Conservation (phyloP, 2,797 vertebrate genomes). For the Lacerta viridis region DNA sequence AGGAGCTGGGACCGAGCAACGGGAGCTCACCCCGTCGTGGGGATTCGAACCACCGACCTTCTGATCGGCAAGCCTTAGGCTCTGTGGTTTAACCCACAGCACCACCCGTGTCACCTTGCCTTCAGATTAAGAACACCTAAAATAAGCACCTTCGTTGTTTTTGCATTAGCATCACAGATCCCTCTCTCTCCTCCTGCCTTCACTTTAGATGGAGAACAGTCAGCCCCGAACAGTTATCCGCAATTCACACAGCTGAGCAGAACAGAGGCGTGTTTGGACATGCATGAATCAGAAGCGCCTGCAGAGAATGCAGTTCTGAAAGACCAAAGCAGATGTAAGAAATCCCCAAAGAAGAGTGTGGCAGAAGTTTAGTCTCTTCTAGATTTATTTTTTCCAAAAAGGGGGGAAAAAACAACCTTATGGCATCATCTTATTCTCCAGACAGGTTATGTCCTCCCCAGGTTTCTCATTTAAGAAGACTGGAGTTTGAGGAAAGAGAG, state of each 20-base stretch:
- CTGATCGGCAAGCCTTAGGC: too few species aligned
- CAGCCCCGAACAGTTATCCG: background rate
- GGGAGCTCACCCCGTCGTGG: too few species aligned
- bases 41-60: too few species aligned
- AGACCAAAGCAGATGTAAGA: background rate
- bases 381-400: background rate
- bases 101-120: background rate
- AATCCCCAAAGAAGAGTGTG: background rate
- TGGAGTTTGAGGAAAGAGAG: background rate
- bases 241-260: background rate
- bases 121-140: slow-evolving; percentile 21
- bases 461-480: background rate
- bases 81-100: too few species aligned
- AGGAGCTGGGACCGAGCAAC: too few species aligned
- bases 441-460: background rate
- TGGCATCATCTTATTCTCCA: background rate
- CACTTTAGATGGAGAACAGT: background rate
- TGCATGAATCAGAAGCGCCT: background rate
- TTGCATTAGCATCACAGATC: background rate
- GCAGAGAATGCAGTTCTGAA: background rate
- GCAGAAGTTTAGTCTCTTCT: background rate
- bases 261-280: background rate
- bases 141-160: slow-evolving; percentile 2
- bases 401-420: background rate
- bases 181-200: too few species aligned